Evolutionary conservation across 2,797 vertebrate genomes (phyloP), one percentile per base, ranked within the genome.

Genomic region (Paratrypauchen microcephalus): DNA sequence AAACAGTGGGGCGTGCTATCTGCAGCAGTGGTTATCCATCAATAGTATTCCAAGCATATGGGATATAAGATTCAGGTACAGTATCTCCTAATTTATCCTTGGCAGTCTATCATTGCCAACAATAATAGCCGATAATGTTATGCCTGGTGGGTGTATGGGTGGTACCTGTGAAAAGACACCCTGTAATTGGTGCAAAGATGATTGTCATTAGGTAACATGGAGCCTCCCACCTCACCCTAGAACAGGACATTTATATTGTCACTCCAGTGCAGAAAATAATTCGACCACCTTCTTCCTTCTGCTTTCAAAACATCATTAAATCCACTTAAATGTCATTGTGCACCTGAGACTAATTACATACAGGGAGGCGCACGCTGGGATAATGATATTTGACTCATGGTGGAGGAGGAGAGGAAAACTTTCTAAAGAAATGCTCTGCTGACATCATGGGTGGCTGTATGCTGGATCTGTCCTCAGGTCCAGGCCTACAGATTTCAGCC

Each of bases 311-410:
- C 71, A 81, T 86, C 71, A 90, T 87, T 87, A 88, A 76, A 56
- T 39, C 57, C 69, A 61, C 75, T 73, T 74, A 81, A 84, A 83
- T 82, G 74, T 85, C 73, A 81, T 73, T 68, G 9, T 83, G 76
- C 66, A 82, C 74, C 79, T 76, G 68, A 72, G 39, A 36, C 63
- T 90, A 88, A 90, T 90, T 82, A 89, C 65, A 84, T 66, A 72
- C 58, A 41, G 62, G 69, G 70, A 36, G 54, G 70, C 66, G 84
- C 79, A 80, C 54, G 50, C 79, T 79, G 82, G 59, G 84, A 86
- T 87, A 86, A 87, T 85, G 69, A 83, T 85, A 80, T 87, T 80
- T 83, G 73, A 81, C 73, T 85, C 78, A 76, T 8, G 52, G 72
- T 39, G 84, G 78, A 68, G 83, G 80, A 76, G 83, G 30, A 66